These are phyloP conservation scores for Epistrophe eligans DNA, from an alignment of 2,888 invertebrate species.

Conservation along the genomic window DNA sequence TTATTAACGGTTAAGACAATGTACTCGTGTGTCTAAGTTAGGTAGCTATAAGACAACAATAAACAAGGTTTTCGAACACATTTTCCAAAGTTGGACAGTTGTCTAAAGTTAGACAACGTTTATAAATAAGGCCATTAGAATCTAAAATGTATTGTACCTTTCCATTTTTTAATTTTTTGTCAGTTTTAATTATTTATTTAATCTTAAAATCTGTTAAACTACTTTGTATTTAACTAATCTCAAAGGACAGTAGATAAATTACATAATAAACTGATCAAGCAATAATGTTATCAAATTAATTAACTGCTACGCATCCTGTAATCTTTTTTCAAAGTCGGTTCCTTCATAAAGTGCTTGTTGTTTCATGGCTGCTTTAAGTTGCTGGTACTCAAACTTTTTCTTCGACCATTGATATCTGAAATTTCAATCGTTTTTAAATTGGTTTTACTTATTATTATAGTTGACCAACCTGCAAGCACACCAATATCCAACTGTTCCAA, in stretches of 20 bases:
- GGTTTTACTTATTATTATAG: background rate
- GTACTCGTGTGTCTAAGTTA: no score
- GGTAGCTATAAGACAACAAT: no score
- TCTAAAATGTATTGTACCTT: no score
- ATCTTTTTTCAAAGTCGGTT: conserved; percentile 84
- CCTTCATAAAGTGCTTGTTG: conserved; percentile 87
- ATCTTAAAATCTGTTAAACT: background rate
- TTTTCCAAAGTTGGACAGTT: no score
- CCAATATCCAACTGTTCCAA: conserved; percentile 89
- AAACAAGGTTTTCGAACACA: no score
- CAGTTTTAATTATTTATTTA: background rate
- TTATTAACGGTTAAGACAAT: no score
- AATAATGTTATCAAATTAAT: background rate
- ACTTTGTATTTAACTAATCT: background rate
- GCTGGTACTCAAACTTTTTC: conserved; percentile 87
- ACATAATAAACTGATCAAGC: background rate
- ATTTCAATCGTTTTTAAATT: background rate
- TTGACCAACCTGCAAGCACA: conserved; percentile 85
- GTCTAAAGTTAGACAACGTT: no score
- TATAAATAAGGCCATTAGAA: no score
- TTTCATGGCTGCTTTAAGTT: conserved; percentile 87
- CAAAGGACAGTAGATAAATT: background rate
- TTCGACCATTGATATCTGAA: conserved; percentile 88
- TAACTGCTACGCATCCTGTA: conserved; percentile 73
- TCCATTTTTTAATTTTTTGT: no score